Conservation (phyloP, 2,888 invertebrate species). For the Bembecia ichneumoniformis region DNA sequence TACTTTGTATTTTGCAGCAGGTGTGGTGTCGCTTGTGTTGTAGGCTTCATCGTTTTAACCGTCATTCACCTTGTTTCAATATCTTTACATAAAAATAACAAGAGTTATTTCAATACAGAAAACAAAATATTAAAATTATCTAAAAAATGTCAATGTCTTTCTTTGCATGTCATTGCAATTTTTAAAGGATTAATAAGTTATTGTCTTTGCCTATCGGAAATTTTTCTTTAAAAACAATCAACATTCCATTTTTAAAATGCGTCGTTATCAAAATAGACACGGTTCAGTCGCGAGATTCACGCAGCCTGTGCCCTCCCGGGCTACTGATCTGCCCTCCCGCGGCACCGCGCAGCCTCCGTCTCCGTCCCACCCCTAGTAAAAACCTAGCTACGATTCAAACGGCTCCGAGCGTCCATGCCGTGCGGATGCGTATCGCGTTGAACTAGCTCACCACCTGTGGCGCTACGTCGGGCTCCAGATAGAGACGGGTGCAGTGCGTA, state of each 20-base stretch:
- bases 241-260: slow-evolving; percentile 1
- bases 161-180: no score
- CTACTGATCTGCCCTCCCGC: slow-evolving; percentile 39
- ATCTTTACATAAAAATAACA: no score
- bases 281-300: slow-evolving; percentile 19
- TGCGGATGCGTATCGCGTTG: slow-evolving; percentile 22
- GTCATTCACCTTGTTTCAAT: no score
- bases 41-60: no score
- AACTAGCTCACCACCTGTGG: slow-evolving; percentile 41
- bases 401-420: slow-evolving; percentile 31
- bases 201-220: no score
- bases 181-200: no score
- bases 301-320: slow-evolving; percentile 47
- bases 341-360: slow-evolving; percentile 26
- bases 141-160: no score
- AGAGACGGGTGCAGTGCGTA: slow-evolving; percentile 18
- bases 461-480: slow-evolving; percentile 15
- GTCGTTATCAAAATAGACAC: neutral
- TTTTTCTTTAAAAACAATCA: no score
- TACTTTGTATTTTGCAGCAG: no score
- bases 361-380: slow-evolving; percentile 17
- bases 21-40: no score
- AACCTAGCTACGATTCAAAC: slow-evolving; percentile 23
- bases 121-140: no score
- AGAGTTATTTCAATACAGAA: no score